These are phyloP conservation scores for Ancistrus triradiatus DNA, from an alignment of 2,113 vertebrate species.

Conservation along the genomic window DNA sequence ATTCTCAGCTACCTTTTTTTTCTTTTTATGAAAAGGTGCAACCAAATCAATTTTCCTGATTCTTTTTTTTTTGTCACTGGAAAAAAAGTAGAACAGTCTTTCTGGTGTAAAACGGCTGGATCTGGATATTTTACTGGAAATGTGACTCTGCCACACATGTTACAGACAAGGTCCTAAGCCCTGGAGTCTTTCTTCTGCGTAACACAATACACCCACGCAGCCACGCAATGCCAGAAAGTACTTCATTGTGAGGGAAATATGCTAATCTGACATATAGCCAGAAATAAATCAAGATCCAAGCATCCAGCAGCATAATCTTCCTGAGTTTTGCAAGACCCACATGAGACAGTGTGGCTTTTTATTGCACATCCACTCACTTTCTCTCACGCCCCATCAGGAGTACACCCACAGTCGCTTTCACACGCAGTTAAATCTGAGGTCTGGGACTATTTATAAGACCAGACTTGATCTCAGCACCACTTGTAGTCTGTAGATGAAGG, in stretches of 20 bases:
- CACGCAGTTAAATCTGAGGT: constrained; percentile 25
- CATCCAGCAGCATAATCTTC: constrained; percentile 24
- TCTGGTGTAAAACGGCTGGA: no score
- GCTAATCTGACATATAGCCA: constrained; percentile 40
- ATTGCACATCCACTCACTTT: constrained; percentile 31
- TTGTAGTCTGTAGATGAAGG: constrained; percentile 42
- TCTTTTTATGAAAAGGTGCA: no score
- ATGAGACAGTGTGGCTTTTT: constrained; percentile 34
- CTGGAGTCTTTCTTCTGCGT: constrained; percentile 36
- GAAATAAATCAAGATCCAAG: constrained; percentile 39
- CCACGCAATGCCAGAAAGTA: background rate
- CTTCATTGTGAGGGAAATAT: constrained; percentile 22
- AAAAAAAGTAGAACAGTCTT: no score
- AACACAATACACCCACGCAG: constrained; percentile 16
- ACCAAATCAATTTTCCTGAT: no score
- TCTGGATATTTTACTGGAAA: no score
- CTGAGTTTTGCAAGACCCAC: constrained; percentile 30
- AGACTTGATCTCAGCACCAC: constrained; percentile 46
- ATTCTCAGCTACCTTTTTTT: no score
- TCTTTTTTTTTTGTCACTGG: no score
- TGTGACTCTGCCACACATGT: background rate
- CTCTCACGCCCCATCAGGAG: constrained; percentile 31
- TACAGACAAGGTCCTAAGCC: constrained; percentile 47
- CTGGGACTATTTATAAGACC: constrained; percentile 57
- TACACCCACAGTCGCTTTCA: background rate